A percentile compares a stretch with the other conserved stretches of the same genome.
Conservation (phyloP, 2,797 vertebrate species). For the Macropodus opercularis region DNA sequence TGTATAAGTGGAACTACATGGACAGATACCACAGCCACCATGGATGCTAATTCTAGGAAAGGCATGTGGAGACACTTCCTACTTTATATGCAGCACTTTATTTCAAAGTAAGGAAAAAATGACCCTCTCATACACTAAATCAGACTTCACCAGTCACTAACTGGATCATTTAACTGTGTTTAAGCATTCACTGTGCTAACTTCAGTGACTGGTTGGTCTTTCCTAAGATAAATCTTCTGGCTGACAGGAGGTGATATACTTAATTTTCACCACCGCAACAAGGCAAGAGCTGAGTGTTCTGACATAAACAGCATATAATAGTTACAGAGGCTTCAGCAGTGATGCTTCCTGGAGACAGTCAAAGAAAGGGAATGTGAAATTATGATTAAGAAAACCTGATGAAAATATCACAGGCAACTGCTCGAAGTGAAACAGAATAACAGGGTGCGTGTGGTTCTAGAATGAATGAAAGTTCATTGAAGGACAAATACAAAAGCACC, state of each 20-base stretch:
- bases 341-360: not conserved
- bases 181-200: not conserved
- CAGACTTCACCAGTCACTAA: not conserved
- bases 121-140: not conserved
- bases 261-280: conserved; percentile 33
- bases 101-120: not conserved
- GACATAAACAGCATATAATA: conserved; percentile 30
- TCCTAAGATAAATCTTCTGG: conserved; percentile 18
- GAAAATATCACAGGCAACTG: not conserved
- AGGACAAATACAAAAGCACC: conserved; percentile 20
- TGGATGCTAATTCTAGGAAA: conserved; percentile 3
- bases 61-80: not conserved
- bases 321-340: conserved; percentile 16
- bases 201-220: conserved; percentile 11
- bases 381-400: not conserved
- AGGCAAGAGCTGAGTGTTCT: conserved; percentile 9
- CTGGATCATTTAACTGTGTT: conserved; percentile 3
- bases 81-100: not conserved
- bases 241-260: conserved; percentile 22
- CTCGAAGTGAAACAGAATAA: conserved; percentile 2
- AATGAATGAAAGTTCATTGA: conserved; percentile 3
- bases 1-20: conserved; percentile 19
- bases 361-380: conserved; percentile 6
- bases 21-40: conserved; percentile 11
- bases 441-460: not conserved